A percentile compares a stretch with the other conserved stretches of the same genome.
These are phyloP conservation scores for Polypedilum vanderplanki DNA, from an alignment of 1,140 invertebrate species.

Conservation along the genomic window DNA sequence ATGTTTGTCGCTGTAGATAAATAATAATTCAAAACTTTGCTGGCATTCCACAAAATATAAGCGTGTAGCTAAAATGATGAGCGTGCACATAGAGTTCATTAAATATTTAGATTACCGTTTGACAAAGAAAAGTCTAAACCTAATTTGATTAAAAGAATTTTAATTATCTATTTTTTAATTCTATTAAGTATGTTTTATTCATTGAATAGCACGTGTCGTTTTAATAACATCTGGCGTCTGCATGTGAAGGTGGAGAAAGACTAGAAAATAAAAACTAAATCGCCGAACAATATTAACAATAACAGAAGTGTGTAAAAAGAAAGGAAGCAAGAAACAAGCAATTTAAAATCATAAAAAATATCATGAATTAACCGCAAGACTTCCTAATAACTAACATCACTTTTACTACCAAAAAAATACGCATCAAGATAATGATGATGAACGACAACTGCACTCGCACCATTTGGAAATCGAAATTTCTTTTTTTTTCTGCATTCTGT, in stretches of 20 bases:
- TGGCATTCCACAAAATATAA: too few species aligned
- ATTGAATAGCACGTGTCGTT: too few species aligned
- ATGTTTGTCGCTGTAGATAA: too few species aligned
- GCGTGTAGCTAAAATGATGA: too few species aligned
- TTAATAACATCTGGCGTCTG: constrained; percentile 16
- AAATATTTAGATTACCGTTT: too few species aligned
- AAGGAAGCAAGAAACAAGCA: background rate
- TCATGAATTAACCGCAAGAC: constrained; percentile 8
- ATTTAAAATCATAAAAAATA: constrained; percentile 21
- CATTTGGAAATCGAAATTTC: constrained; percentile 25
- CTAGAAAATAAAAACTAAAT: background rate
- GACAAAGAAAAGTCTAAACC: too few species aligned
- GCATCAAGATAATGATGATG: constrained; percentile 3
- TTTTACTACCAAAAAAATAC: constrained; percentile 14
- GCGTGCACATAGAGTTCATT: too few species aligned
- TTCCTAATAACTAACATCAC: constrained; percentile 28
- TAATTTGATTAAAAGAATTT: too few species aligned
- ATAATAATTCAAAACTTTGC: too few species aligned
- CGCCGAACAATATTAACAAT: background rate
- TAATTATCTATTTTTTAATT: too few species aligned
- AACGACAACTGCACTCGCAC: background rate
- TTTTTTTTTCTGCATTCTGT: background rate
- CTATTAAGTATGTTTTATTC: too few species aligned
- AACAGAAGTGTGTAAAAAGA: background rate
- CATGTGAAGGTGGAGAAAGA: background rate